These are phyloP conservation scores for Nebria brevicollis DNA, from an alignment of 2,888 invertebrate genomes.

Conservation along the genomic window DNA sequence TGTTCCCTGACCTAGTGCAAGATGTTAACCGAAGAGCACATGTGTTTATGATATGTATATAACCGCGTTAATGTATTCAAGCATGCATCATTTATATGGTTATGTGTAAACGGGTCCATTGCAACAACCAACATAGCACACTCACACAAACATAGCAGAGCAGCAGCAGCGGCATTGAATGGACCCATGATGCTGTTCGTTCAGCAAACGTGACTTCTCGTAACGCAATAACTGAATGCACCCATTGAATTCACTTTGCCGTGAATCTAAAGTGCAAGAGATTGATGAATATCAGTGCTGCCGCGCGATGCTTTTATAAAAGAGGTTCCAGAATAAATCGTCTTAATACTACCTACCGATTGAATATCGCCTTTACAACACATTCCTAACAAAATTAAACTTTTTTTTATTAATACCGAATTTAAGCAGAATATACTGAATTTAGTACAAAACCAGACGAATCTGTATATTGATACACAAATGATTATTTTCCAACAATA, in stretches of 20 bases:
- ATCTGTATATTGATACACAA: no score
- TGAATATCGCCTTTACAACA: not conserved
- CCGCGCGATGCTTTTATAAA: not conserved
- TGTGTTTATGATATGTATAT: slow-evolving; percentile 21
- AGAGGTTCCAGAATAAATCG: not conserved
- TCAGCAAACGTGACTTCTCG: slow-evolving; percentile 10
- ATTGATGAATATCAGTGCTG: slow-evolving; percentile 4
- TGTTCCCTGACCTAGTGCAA: slow-evolving; percentile 12
- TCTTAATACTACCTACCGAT: not conserved
- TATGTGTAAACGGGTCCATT: slow-evolving; percentile 32
- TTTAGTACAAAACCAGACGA: no score
- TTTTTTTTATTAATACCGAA: no score
- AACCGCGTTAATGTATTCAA: slow-evolving; percentile 39
- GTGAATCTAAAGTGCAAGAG: slow-evolving; percentile 10
- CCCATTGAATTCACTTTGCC: slow-evolving; percentile 18
- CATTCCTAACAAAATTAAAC: not conserved
- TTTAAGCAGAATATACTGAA: no score
- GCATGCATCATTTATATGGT: slow-evolving; percentile 40
- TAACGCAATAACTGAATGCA: slow-evolving; percentile 22
- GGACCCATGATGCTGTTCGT: not conserved
- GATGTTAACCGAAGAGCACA: not conserved
- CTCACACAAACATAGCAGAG: slow-evolving; percentile 18
- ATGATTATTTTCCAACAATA: no score
- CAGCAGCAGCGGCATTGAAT: not conserved
- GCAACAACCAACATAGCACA: slow-evolving; percentile 6